A percentile compares a stretch with the other conserved stretches of the same genome.
These are phyloP conservation scores for Liasis olivaceus DNA, from an alignment of 2,797 vertebrate species.

Conservation along the genomic window DNA sequence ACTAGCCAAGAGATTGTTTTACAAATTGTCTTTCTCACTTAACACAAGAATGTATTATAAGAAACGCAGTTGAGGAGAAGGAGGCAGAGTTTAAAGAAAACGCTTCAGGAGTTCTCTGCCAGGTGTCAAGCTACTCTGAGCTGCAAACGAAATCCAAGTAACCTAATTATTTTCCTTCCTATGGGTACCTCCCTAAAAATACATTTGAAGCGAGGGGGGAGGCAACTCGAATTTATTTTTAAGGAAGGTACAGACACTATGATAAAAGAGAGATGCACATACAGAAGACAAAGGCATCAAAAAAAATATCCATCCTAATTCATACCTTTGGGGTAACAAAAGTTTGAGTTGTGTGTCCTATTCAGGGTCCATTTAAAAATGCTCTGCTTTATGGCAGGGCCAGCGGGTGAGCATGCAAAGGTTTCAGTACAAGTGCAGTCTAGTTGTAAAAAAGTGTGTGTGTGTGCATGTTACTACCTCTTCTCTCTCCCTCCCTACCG, in stretches of 20 bases:
- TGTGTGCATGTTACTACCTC: constrained; percentile 43
- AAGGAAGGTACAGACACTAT: constrained; percentile 61
- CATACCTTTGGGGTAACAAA: constrained; percentile 32
- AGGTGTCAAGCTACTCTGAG: constrained; percentile 73
- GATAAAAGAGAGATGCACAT: constrained; percentile 25
- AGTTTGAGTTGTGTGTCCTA: constrained; percentile 46
- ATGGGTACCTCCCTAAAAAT: constrained; percentile 74
- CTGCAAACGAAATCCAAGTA: constrained; percentile 67
- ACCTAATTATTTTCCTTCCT: constrained; percentile 78
- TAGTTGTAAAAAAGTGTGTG: constrained; percentile 37
- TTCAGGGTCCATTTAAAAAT: constrained; percentile 48
- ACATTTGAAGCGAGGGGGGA: constrained; percentile 51
- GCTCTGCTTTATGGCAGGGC: constrained; percentile 65
- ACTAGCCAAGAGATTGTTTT: constrained; percentile 82
- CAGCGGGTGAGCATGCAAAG: constrained; percentile 61
- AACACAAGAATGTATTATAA: constrained; percentile 81
- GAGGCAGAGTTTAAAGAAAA: constrained; percentile 72
- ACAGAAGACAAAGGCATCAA: constrained; percentile 53
- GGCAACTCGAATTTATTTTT: constrained; percentile 60
- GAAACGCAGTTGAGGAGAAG: constrained; percentile 75
- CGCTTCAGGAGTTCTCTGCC: constrained; percentile 66
- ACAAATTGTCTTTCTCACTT: constrained; percentile 84
- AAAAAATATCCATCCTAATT: constrained; percentile 41
- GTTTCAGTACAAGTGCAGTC: constrained; percentile 66
- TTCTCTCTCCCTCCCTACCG: constrained; percentile 9